Evolutionary conservation across 2,113 vertebrate genomes (phyloP).

Genomic region (Aspidoscelis tigris): DNA sequence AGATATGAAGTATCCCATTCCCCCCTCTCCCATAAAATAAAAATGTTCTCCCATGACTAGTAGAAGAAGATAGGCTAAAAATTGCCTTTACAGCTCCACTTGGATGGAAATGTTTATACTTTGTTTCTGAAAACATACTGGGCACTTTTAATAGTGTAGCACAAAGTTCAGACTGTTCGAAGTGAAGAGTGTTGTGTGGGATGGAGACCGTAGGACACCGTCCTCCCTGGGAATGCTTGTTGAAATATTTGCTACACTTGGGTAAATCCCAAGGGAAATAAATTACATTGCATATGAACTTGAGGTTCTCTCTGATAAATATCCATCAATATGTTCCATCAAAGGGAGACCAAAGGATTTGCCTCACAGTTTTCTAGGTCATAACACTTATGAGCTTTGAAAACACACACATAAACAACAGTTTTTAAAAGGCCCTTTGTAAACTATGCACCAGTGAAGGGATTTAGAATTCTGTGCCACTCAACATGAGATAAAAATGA

Average conservation of each 20-base stretch:
- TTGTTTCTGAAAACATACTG: constrained; percentile 48
- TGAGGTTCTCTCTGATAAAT: constrained; percentile 33
- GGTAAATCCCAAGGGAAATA: constrained; percentile 43
- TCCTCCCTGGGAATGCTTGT: constrained; percentile 48
- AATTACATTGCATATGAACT: constrained; percentile 36
- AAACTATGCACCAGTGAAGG: background rate
- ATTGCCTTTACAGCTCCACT: constrained; percentile 40
- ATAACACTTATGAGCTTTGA: background rate
- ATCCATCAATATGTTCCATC: too few relatives aligned
- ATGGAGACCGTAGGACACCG: constrained; percentile 40
- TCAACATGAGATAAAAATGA: background rate
- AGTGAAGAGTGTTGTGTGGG: constrained; percentile 42
- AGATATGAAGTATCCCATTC: background rate
- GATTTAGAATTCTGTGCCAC: background rate
- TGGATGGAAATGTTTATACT: constrained; percentile 47
- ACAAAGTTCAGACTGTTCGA: constrained; percentile 53
- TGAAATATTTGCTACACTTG: constrained; percentile 56
- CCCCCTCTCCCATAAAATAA: background rate
- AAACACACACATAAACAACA: constrained; percentile 9
- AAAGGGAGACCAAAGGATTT: background rate
- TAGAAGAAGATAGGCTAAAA: constrained; percentile 16
- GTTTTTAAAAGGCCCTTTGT: background rate
- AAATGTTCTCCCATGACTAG: constrained; percentile 38
- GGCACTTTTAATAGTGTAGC: constrained; percentile 36
- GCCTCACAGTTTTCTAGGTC: background rate